phyloP scores from a whole-genome alignment of 2,113 vertebrate species.

The Caretta caretta region DNA sequence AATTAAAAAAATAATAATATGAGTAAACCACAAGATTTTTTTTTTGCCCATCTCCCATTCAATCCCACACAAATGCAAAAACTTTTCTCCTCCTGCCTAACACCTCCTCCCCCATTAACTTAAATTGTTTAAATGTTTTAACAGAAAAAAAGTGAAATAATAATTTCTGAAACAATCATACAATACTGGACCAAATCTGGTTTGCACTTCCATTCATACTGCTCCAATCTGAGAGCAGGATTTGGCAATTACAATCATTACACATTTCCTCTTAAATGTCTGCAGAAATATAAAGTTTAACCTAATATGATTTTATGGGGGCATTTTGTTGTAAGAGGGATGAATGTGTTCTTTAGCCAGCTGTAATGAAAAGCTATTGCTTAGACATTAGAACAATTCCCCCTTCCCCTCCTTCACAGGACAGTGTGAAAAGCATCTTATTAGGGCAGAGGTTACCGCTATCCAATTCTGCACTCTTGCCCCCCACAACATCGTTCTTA shows the following conservation, averaged over 20 bases:
- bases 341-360: neutral
- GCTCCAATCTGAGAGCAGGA: neutral
- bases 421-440: neutral
- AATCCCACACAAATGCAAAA: conserved; percentile 13
- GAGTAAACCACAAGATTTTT: neutral
- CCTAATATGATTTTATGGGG: neutral
- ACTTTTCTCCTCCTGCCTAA: neutral
- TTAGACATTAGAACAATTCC: neutral
- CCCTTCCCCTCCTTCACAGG: neutral
- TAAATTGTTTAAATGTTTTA: neutral
- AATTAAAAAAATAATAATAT: neutral
- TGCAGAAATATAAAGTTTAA: neutral
- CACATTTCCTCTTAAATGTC: neutral
- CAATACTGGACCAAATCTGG: neutral
- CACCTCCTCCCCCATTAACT: neutral
- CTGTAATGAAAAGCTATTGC: neutral
- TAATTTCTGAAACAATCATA: neutral
- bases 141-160: conserved; percentile 2
- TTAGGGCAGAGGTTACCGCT: neutral
- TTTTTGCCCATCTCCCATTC: neutral
- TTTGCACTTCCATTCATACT: neutral
- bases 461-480: neutral
- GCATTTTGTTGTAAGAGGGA: neutral
- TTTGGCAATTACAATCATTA: neutral
- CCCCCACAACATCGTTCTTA: neutral